Evolutionary conservation across 2,113 vertebrate species (phyloP).

Genomic region (Chrysemys picta): DNA sequence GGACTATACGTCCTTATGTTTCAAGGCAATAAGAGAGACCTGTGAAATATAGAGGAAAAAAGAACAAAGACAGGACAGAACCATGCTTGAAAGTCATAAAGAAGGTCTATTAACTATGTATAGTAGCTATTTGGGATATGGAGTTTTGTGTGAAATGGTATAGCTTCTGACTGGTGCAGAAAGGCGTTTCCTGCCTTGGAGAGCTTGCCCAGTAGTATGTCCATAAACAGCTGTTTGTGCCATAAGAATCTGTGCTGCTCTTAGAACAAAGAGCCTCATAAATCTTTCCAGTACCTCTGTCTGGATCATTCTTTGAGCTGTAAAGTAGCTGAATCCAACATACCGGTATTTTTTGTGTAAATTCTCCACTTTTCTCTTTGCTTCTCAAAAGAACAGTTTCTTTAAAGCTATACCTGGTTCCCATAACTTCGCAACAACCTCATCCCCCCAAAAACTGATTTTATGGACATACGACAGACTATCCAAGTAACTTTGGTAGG

Average conservation of each 20-base stretch:
- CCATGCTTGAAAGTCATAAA: background rate
- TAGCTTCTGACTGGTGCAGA: background rate
- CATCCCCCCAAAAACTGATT: background rate
- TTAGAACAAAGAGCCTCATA: background rate
- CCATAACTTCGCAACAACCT: background rate
- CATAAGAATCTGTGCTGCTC: background rate
- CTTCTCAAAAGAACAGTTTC: background rate
- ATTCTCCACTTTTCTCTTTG: background rate
- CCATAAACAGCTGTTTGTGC: background rate
- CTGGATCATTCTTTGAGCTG: background rate
- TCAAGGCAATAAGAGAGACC: background rate
- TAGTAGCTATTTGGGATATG: background rate
- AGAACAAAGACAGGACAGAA: background rate
- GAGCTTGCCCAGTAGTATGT: background rate
- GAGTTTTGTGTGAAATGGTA: background rate
- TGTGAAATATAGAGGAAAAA: background rate
- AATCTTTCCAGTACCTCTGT: background rate
- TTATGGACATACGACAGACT: background rate
- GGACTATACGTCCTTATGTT: background rate
- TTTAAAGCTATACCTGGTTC: background rate
- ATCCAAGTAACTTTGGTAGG: background rate
- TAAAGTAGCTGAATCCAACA: background rate
- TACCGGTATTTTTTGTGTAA: background rate
- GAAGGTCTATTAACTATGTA: background rate
- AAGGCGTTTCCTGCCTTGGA: background rate